Evolutionary conservation across 2,113 vertebrate species (phyloP), one percentile per base, ranked within the genome.

Genomic region (Chaetops frenatus): DNA sequence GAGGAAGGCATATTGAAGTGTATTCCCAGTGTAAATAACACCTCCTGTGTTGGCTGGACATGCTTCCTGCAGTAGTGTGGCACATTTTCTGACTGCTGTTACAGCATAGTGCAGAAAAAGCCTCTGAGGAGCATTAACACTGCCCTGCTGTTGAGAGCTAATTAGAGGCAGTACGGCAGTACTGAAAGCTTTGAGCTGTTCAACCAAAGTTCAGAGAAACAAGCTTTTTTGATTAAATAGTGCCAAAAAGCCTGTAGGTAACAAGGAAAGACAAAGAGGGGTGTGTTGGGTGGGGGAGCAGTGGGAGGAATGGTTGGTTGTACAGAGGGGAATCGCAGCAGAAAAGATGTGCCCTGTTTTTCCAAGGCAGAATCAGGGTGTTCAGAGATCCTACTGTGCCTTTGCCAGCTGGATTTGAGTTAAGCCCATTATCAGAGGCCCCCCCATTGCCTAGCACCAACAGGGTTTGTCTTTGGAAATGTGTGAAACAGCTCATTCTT

Each of bases 201-300:
- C 64, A 77, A 57, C 67, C 74, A 65, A 82, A 86, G 71, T 73
- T 95, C 69, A 94, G 90, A 90, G 93, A 86, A 90, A 66, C 50
- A 74, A 87, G 40, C 17, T 86, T 82, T 92, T 92, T 74, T 86
- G 70, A 82, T 92, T 91, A 87, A 92, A 80, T 33, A 74, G 38
- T 54, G 62, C 57, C 56, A 61, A 27, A 64, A 91, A 82, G 74
- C 57, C 36, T 88, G 25, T 56, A 83, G 57, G 47, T 88, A 76
- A 79, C 67, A 92, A 72, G 74, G 60, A 60, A 76, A 76, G 54
- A 86, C 60, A 69, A 71, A n/a, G 58, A 47, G 31, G n/a, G 25
- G 21, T 82, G 23, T 69, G 7, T 31, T n/a, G 40, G 20, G 19
- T 44, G 33, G 24, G 15, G 28, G 45, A 80, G 36, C 50, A 58